Evolutionary conservation across 2,113 vertebrate species (phyloP), one percentile per base, ranked within the genome.

Genomic region (Rhegmatorhina hoffmannsi): DNA sequence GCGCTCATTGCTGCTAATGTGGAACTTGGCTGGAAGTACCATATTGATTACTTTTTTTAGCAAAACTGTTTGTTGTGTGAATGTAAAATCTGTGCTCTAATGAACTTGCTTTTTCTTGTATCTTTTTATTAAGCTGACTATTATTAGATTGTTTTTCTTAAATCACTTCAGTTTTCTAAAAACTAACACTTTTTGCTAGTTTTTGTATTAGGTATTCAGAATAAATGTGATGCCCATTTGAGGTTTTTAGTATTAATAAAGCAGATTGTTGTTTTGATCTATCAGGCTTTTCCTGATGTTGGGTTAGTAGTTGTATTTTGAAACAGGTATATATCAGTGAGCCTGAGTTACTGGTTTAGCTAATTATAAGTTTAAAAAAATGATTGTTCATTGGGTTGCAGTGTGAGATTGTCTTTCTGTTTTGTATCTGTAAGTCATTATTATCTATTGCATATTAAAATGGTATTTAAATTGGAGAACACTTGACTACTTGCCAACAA

Each of bases 1-100:
- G 0, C 9, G 1, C 13, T 55, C 16, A 2, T 38, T 88, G 76
- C 31, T 0, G 1, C 31, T 46, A 3, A 13, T 33, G 26, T 76
- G 56, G 59, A 74, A 53, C 62, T 75, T 66, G 36, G 11, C 33
- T 69, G 74, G 43, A 56, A 60, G 36, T 86, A 3, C 1, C 5
- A 1, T n/a, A 36, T 44, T 63, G 43, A 67, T 95, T 36, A 13
- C 50, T 90, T 33, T 34, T 40, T 66, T 70, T 33, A 59, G 36
- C 26, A 87, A 52, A 81, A 46, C 38, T 83, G 34, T 12, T 59
- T 50, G 8, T 49, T 73, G 28, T 86, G 60, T 73, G 49, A 90
- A 38, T 68, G 17, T 81, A 53, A 93, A 77, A 46, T 73, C 55
- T 83, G 14, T 63, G 3, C 89, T 95, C 40, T 84, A 31, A 84